Evolutionary conservation across 2,113 vertebrate species (phyloP).

Genomic region (Pygoscelis antarcticus): DNA sequence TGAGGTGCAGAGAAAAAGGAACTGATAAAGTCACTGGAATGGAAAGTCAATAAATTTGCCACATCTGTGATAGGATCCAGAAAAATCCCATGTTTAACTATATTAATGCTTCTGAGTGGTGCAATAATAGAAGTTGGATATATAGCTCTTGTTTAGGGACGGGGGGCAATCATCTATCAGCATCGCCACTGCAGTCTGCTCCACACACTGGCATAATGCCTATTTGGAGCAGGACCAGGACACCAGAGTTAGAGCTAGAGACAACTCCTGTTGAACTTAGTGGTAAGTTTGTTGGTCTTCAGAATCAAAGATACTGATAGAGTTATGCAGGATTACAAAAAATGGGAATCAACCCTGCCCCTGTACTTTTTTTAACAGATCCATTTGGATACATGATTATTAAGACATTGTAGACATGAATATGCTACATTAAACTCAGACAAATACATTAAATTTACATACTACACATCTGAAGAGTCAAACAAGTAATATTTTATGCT

Average conservation of each 20-base stretch:
- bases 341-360: neutral
- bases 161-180: slow-evolving; percentile 5
- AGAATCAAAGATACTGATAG: neutral
- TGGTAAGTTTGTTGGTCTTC: neutral
- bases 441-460: neutral
- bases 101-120: neutral
- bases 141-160: slow-evolving; percentile 12
- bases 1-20: neutral
- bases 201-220: neutral
- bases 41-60: neutral
- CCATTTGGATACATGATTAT: neutral
- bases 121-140: slow-evolving; percentile 24
- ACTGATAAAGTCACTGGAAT: slow-evolving; percentile 4
- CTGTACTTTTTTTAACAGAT: neutral
- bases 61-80: slow-evolving; percentile 1
- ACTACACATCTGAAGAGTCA: neutral
- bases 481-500: neutral
- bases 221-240: neutral
- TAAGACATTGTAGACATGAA: neutral
- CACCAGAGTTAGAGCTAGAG: neutral
- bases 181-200: neutral
- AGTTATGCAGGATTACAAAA: neutral
- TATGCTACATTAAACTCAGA: neutral
- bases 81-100: slow-evolving; percentile 24
- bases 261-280: neutral